Evolutionary conservation across 2,888 invertebrate genomes (phyloP), one percentile per base, ranked within the genome.

Genomic region (Urechis unicinctus): DNA sequence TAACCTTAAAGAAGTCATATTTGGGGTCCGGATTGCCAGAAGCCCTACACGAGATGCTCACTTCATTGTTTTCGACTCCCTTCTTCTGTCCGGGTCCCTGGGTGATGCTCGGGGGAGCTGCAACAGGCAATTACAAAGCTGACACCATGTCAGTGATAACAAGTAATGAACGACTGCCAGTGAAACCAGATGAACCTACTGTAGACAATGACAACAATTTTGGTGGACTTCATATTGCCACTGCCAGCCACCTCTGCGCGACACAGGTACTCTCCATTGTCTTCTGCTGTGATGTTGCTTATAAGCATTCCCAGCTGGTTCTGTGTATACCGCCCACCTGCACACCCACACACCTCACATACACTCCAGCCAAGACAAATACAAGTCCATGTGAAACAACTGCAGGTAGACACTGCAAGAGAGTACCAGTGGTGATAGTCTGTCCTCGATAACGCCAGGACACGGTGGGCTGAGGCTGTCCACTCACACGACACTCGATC

Each of bases 231-330:
- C 24, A 56, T 57, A 21, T 58, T 49, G 2, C 60, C 62, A 21
- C 55, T 56, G 1, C 49, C 43, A 9, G 56, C 48, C 2, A 67
- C 61, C 41, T 63, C 59, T n/a, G 64, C 62, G 6, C 59, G 45
- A 52, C 66, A 62, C 24, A 49, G 52, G 54, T 67, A 67, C 2
- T 43, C 26, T 1, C 65, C 66, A 26, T 67, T 63, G 55, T 67
- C 67, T 1, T 54, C 61, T 30, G 57, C 53, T 2, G 60, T 57
- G 42, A 66, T 62, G 58, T 66, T 61, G 52, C 51, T 52, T 2
- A 67, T 60, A 25, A 47, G 17, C 42, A 67, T 49, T 1, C 67
- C 67, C 9, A 57, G 41, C 6, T 52, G 30, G n/a, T 55, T 52
- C 50, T 59, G 58, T 1, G 24, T 30, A 48, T 60, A 62, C 24